phyloP scores from a whole-genome alignment of 2,113 vertebrate species.

The Tauraco erythrolophus region DNA sequence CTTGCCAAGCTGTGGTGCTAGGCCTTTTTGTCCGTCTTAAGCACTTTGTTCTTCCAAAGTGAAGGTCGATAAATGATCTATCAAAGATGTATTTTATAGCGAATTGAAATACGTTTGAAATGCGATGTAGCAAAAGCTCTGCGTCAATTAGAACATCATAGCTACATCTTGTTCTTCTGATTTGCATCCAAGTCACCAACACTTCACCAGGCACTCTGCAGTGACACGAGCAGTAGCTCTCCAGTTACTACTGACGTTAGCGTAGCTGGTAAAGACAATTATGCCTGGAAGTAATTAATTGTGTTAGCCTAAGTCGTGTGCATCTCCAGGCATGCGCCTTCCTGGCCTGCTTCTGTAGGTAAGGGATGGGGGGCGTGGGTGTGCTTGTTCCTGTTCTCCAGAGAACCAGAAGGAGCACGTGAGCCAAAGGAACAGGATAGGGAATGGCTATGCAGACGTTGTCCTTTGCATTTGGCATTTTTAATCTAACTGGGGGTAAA shows the following conservation, averaged over 20 bases:
- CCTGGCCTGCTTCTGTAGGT: background rate
- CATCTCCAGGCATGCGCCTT: background rate
- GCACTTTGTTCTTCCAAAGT: background rate
- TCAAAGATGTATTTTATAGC: background rate
- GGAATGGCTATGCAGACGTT: background rate
- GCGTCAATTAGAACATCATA: background rate
- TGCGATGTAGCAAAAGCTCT: background rate
- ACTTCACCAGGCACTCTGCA: background rate
- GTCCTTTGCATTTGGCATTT: background rate
- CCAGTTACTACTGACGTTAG: background rate
- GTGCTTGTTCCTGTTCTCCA: background rate
- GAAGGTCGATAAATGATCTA: background rate
- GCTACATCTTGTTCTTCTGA: background rate
- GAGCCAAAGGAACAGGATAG: background rate
- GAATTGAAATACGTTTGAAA: background rate
- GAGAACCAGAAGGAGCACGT: background rate
- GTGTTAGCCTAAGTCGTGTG: background rate
- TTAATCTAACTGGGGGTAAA: background rate
- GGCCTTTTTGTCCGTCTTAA: background rate
- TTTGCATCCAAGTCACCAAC: background rate
- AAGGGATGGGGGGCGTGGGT: background rate
- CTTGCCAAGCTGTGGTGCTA: background rate
- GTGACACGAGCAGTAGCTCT: background rate
- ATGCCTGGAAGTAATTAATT: slow-evolving; percentile 19
- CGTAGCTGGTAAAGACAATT: slow-evolving; percentile 33